A percentile compares a stretch with the other conserved stretches of the same genome.
Evolutionary conservation across 2,797 vertebrate genomes (phyloP).

Genomic region (Petrocephalus schoutedeni): DNA sequence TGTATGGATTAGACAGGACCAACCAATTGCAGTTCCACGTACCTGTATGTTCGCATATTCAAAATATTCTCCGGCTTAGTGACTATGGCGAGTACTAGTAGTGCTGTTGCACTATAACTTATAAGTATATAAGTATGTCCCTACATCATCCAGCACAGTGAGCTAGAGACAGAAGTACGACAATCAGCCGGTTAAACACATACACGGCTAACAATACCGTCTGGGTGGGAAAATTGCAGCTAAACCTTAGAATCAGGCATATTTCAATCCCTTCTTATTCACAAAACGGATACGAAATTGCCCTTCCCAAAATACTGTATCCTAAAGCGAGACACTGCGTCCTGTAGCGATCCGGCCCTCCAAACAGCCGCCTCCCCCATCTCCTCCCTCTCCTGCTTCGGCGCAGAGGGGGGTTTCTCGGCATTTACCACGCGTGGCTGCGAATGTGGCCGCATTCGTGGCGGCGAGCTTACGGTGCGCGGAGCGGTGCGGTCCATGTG

Average conservation of each 20-base stretch:
- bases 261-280: background rate
- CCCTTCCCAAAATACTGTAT: background rate
- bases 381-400: conserved; percentile 6
- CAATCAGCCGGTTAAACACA: background rate
- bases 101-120: background rate
- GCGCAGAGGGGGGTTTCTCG: background rate
- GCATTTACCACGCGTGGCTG: conserved; percentile 18
- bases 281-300: background rate
- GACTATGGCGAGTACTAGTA: background rate
- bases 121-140: background rate
- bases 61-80: background rate
- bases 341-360: conserved; percentile 11
- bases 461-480: conserved; percentile 12
- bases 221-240: background rate
- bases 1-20: background rate
- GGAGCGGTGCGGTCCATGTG: conserved; percentile 18
- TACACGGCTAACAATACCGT: conserved; percentile 3
- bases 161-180: background rate
- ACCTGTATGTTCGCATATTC: background rate
- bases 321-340: background rate
- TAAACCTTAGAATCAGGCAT: background rate
- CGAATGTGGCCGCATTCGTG: conserved; percentile 10
- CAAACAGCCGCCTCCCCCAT: background rate
- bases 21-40: background rate
- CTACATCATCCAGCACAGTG: background rate